These are phyloP conservation scores for Tiaroga cobitis DNA, from an alignment of 2,797 vertebrate species.

Conservation along the genomic window DNA sequence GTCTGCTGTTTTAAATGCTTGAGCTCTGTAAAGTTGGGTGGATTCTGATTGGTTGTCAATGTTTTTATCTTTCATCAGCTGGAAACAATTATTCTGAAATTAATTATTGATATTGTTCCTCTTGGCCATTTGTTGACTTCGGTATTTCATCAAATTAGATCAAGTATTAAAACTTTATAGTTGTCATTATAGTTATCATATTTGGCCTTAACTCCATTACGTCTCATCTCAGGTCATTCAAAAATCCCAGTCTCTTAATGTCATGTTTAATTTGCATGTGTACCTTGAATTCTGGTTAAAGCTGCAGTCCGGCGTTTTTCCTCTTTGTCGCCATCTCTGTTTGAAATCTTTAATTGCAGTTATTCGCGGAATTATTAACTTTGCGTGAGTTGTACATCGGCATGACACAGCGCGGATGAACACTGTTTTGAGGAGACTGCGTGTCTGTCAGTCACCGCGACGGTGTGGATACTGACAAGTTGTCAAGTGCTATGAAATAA, in stretches of 20 bases:
- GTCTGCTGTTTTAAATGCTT: neutral
- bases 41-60: neutral
- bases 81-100: neutral
- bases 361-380: too few relatives aligned
- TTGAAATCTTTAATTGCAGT: too few relatives aligned
- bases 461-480: too few relatives aligned
- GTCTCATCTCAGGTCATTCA: neutral
- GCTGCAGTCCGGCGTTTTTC: too few relatives aligned
- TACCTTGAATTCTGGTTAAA: neutral
- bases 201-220: neutral
- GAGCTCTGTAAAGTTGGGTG: neutral
- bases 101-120: neutral
- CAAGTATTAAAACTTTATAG: neutral
- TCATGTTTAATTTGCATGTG: neutral
- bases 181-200: neutral
- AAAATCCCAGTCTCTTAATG: neutral
- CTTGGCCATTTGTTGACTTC: neutral
- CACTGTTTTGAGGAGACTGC: too few relatives aligned
- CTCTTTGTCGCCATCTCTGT: too few relatives aligned
- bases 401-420: too few relatives aligned
- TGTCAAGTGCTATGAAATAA: too few relatives aligned
- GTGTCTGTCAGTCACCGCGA: too few relatives aligned
- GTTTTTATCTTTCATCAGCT: neutral
- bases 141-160: neutral
- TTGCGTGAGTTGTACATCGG: too few relatives aligned